These are phyloP conservation scores for Petrolisthes manimaculis DNA, from an alignment of 2,888 invertebrate species.

Conservation along the genomic window DNA sequence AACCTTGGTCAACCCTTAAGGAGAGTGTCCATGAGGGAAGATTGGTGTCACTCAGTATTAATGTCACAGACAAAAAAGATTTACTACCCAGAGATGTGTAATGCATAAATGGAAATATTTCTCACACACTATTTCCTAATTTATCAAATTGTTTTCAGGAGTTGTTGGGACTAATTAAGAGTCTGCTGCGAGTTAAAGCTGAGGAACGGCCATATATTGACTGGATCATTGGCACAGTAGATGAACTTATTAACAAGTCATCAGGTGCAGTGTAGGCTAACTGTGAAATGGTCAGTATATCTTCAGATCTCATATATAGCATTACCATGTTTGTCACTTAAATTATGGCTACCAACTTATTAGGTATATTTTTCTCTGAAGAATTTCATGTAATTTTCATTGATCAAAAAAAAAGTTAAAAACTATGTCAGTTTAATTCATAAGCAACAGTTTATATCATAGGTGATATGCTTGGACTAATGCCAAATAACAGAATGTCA, in stretches of 20 bases:
- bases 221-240: slow-evolving; percentile 77
- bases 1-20: neutral
- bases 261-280: slow-evolving; percentile 46
- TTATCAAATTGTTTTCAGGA: slow-evolving; percentile 73
- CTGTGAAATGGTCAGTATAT: neutral
- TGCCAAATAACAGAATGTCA: no score
- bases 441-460: no score
- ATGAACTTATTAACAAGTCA: slow-evolving; percentile 71
- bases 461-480: no score
- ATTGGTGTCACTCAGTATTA: no score
- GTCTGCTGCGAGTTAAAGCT: slow-evolving; percentile 81
- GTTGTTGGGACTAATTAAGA: slow-evolving; percentile 78
- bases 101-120: no score
- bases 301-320: neutral
- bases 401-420: no score
- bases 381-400: neutral
- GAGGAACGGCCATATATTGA: slow-evolving; percentile 83
- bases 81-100: no score
- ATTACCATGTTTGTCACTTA: neutral
- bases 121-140: no score
- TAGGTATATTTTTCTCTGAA: slow-evolving; percentile 11
- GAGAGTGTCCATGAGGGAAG: no score
- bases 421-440: no score
- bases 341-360: neutral
- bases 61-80: no score